Conservation (phyloP, 2,113 vertebrate species). For the Lycocorax pyrrhopterus region DNA sequence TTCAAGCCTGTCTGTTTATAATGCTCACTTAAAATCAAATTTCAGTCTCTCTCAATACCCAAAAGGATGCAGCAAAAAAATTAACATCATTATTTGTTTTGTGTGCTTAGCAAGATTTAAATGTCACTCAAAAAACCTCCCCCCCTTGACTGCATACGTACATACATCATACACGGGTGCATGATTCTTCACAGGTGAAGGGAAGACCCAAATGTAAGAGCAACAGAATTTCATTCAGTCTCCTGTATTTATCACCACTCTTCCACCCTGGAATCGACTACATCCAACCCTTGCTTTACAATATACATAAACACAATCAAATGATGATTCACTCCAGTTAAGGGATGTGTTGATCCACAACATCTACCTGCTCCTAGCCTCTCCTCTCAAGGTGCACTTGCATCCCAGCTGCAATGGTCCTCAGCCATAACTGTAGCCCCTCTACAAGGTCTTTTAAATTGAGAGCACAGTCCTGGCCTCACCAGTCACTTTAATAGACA, state of each 20-base stretch:
- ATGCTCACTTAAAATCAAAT: neutral
- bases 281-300: neutral
- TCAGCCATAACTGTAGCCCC: neutral
- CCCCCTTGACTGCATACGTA: neutral
- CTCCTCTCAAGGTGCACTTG: neutral
- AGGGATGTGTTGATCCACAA: neutral
- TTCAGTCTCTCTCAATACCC: neutral
- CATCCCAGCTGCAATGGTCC: neutral
- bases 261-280: neutral
- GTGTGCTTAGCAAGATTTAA: neutral
- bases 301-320: neutral
- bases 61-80: neutral
- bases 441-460: neutral
- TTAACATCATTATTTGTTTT: neutral
- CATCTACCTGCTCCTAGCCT: neutral
- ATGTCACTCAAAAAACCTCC: neutral
- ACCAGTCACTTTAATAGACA: neutral
- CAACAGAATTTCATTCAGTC: neutral
- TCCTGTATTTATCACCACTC: neutral
- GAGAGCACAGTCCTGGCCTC: neutral
- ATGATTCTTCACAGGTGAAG: neutral
- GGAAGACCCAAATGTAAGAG: neutral
- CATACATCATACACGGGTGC: neutral
- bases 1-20: neutral
- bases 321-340: neutral